Evolutionary conservation across 2,113 vertebrate species (phyloP), one percentile per base, ranked within the genome.

Genomic region (Charina bottae): DNA sequence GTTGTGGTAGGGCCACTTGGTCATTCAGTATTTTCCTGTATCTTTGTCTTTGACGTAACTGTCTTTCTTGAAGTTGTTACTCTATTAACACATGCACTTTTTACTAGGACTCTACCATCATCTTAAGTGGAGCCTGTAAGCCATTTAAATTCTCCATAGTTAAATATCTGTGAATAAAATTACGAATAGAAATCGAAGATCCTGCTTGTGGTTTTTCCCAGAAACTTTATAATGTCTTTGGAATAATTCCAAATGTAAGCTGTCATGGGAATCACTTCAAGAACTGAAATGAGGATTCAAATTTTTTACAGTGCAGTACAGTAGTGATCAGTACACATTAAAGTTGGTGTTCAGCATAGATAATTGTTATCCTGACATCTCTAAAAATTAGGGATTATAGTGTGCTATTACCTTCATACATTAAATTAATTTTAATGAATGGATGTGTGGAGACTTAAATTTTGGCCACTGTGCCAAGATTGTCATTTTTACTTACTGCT

Each of bases 21-120:
- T 78, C 72, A 64, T 58, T n/a, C 53, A 4, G 15, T 92, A 12
- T 87, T 95, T 95, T 92, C 91, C 5, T 60, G 0, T 59, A 23
- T 53, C 11, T 58, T 12, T 11, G 17, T 56, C 7, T 42, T 72
- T 37, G n/a, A 9, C 49, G 4, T 86, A 11, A 85, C 49, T 49
- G 49, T 4, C 49, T 42, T 78, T 64, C 54, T 54, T 83, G 46
- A 55, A 23, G 26, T 49, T 53, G 23, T n/a, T 19, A 85, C 62
- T 89, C 21, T n/a, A 53, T 13, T 83, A 72, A 84, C 59, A 6
- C 6, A 58, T 87, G 15, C 4, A n/a, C 23, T 90, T 46, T 83
- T 86, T 55, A 86, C 6, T n/a, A 15, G 19, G 49, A 91, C 26
- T 8, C 7, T 28, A n/a, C 11, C 19, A 88, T 13, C 23, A 2